phyloP scores from a whole-genome alignment of 37 sponge, comb jelly and placozoan species.

The Theonella swinhoei region DNA sequence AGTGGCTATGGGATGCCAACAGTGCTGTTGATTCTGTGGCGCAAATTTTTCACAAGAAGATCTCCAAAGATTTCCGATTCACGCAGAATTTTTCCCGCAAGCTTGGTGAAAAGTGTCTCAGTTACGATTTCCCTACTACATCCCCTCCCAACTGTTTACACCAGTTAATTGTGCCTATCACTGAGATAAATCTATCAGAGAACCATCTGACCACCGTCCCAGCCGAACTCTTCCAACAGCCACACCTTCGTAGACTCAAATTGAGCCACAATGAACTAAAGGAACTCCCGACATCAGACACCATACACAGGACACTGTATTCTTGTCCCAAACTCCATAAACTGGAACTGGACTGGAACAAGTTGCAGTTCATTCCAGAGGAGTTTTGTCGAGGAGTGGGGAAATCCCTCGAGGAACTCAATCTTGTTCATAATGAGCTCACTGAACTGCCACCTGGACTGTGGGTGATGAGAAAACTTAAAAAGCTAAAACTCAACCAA shows the following conservation, averaged over 20 bases:
- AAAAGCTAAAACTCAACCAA: conserved; percentile 34
- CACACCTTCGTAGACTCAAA: conserved; percentile 20
- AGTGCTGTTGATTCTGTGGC: conserved; percentile 37
- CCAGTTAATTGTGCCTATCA: not conserved
- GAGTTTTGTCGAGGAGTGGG: conserved; percentile 33
- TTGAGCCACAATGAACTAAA: conserved; percentile 54
- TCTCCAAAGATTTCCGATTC: not conserved
- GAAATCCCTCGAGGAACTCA: conserved; percentile 45
- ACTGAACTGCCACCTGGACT: conserved; percentile 60
- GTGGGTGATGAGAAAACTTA: conserved; percentile 68
- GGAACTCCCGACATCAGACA: conserved; percentile 36
- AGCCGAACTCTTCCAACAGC: conserved; percentile 60
- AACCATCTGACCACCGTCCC: conserved; percentile 56
- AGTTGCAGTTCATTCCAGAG: conserved; percentile 51
- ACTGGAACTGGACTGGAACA: conserved; percentile 57
- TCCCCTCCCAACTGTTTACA: not conserved
- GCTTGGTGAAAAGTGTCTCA: conserved; percentile 34
- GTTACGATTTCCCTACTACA: conserved; percentile 15
- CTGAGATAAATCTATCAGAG: conserved; percentile 48
- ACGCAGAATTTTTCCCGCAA: conserved; percentile 1
- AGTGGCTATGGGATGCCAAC: conserved; percentile 29
- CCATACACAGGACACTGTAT: conserved; percentile 21
- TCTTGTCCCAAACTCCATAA: conserved; percentile 1
- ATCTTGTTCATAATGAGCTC: conserved; percentile 47
- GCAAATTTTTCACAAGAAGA: not conserved